These are phyloP conservation scores for Neostethus bicornis DNA, from an alignment of 2,797 vertebrate genomes.

Conservation along the genomic window DNA sequence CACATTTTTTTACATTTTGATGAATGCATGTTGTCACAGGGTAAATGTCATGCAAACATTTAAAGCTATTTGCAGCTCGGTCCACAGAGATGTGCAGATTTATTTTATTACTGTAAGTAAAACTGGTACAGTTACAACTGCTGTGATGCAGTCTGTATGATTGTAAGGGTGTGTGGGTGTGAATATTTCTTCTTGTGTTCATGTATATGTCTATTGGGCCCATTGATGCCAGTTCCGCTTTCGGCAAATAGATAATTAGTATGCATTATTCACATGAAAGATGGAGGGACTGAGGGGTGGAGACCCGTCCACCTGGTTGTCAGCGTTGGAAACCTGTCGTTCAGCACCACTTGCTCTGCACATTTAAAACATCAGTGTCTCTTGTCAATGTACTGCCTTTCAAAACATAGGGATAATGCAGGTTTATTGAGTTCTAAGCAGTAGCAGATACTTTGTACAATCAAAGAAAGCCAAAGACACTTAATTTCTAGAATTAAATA, in stretches of 20 bases:
- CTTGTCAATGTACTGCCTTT: conserved; percentile 60
- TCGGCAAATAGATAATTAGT: conserved; percentile 82
- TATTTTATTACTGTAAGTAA: conserved; percentile 22
- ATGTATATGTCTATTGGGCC: conserved; percentile 58
- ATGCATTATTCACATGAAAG: conserved; percentile 84
- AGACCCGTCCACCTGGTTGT: conserved; percentile 78
- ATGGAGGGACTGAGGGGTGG: conserved; percentile 73
- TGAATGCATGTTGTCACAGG: conserved; percentile 16
- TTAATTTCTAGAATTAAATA: conserved; percentile 38
- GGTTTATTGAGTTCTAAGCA: conserved; percentile 45
- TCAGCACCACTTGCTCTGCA: conserved; percentile 67
- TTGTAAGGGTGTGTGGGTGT: conserved; percentile 5
- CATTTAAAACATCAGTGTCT: conserved; percentile 62
- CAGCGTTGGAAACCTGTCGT: conserved; percentile 61
- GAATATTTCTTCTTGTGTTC: conserved; percentile 34
- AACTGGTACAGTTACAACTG: conserved; percentile 49
- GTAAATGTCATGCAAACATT: no score
- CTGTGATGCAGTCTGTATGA: conserved; percentile 7
- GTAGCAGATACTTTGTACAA: conserved; percentile 42
- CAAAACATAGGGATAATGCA: conserved; percentile 35
- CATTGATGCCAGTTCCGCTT: conserved; percentile 73
- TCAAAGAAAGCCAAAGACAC: conserved; percentile 41
- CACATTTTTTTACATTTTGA: no score
- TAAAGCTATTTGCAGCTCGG: no score
- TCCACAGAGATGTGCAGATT: not conserved